Evolutionary conservation across 2,888 invertebrate genomes (phyloP), one percentile per base, ranked within the genome.

Genomic region (Cephus runcator): DNA sequence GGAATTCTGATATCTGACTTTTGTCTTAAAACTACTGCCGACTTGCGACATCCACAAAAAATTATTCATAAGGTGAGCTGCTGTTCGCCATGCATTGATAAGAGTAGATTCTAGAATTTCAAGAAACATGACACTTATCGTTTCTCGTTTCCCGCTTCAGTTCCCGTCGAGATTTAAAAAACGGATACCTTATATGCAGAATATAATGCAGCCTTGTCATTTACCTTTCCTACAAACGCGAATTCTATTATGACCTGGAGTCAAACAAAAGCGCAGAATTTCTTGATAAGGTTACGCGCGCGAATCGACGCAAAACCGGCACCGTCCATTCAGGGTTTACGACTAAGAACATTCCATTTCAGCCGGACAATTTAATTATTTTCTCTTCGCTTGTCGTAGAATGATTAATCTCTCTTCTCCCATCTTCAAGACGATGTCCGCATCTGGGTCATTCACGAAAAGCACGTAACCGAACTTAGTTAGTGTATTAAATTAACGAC

Each of bases 401-500:
- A 81, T 80, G 81, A 85, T 85, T 82, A 81, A 84, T 84, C 81
- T 81, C 56, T 40, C 79, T 74, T 69, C 79, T 68, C 75, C 40
- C 75, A 77, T 76, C 71, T 71, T 34, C 76, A 56, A 77, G 79
- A 80, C 81, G 79, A 81, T 81, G 83, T 85, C 82, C 83, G 81
- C 82, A 84, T 83, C 83, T 84, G 82, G 85, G 84, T 86, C 87
- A 84, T 84, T 85, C 81, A 76, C 78, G 82, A 69, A 75, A 81
- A 82, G 73, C 82, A 77, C 79, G 76, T 73, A 69, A 56, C 75
- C 75, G 69, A 79, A 84, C 78, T 82, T 81, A 87, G 82, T 85
- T 81, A 68, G 78, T 85, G 78, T 83, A 84, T 87, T 85, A 82
- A 88, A 88, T 86, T 84, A 87, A 80, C 83, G 80, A 76, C 78